phyloP scores from a whole-genome alignment of 2,797 vertebrate genomes.

The Somateria mollissima region DNA sequence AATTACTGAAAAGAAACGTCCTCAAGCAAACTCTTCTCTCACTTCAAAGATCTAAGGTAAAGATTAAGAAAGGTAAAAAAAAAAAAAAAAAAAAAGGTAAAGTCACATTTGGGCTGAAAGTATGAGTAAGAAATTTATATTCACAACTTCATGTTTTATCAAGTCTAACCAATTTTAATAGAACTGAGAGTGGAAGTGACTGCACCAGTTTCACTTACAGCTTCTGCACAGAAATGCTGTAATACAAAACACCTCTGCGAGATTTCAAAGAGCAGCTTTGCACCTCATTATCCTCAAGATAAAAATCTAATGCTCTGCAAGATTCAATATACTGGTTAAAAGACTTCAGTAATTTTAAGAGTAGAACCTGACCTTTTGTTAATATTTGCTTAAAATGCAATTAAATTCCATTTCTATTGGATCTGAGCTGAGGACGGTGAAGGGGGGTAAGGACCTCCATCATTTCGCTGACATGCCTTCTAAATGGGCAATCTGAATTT shows the following conservation, averaged over 20 bases:
- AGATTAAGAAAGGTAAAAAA: not conserved
- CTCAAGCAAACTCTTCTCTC: not conserved
- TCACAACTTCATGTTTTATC: conserved; percentile 33
- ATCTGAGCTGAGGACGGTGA: not conserved
- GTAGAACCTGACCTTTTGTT: conserved; percentile 63
- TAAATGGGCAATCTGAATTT: conserved; percentile 60
- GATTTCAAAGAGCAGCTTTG: conserved; percentile 48
- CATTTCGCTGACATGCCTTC: conserved; percentile 18
- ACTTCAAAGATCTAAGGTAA: not conserved
- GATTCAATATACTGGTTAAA: conserved; percentile 64
- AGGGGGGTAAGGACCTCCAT: conserved; percentile 13
- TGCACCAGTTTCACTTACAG: conserved; percentile 16
- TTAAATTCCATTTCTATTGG: conserved; percentile 63
- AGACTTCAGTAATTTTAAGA: conserved; percentile 64
- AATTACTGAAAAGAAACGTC: not conserved
- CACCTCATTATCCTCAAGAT: conserved; percentile 46
- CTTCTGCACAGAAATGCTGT: conserved; percentile 32
- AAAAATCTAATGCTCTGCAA: conserved; percentile 64
- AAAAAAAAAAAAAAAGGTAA: not conserved
- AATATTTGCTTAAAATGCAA: conserved; percentile 73
- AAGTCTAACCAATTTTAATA: conserved; percentile 32
- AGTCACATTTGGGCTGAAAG: not conserved
- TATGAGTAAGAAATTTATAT: conserved; percentile 28
- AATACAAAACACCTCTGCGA: conserved; percentile 42
- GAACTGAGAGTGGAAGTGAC: conserved; percentile 26